Evolutionary conservation across 2,888 invertebrate species (phyloP).

Genomic region (Heliconius aoede): DNA sequence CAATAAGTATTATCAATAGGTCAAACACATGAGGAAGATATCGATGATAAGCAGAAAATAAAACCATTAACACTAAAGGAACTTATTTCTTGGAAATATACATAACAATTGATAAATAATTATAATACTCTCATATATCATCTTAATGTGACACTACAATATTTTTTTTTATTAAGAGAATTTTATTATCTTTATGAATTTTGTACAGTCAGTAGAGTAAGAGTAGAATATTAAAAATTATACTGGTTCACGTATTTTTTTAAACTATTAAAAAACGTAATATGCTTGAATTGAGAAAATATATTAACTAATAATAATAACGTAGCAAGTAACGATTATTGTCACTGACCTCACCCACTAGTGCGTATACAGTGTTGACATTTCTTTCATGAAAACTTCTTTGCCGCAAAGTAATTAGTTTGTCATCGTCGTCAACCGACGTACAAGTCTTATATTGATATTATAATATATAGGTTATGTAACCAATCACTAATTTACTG

Average conservation of each 20-base stretch:
- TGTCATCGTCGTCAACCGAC: slow-evolving; percentile 5
- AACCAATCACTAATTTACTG: neutral
- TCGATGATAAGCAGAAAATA: slow-evolving; percentile 17
- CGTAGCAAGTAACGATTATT: neutral
- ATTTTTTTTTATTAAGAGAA: neutral
- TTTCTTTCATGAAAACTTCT: slow-evolving; percentile 28
- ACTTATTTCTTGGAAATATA: slow-evolving; percentile 10
- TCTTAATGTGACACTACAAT: neutral
- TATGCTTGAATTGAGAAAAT: neutral
- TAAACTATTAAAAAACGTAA: neutral
- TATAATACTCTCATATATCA: neutral
- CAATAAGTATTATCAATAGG: slow-evolving; percentile 28
- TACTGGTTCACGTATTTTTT: too few species aligned
- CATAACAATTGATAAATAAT: slow-evolving; percentile 2
- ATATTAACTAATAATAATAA: slow-evolving; percentile 3
- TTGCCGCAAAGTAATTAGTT: slow-evolving; percentile 14
- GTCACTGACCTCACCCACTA: slow-evolving; percentile 27
- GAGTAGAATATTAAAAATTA: too few species aligned
- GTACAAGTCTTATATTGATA: neutral
- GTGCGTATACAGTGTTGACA: slow-evolving; percentile 14
- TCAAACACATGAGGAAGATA: slow-evolving; percentile 33
- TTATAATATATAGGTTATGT: neutral
- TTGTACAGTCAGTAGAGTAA: neutral
- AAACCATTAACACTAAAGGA: neutral
- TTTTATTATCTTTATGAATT: neutral